A percentile compares a stretch with the other conserved stretches of the same genome.
Conservation (phyloP, 2,888 invertebrate species). For the Drosophila nigricruria region DNA sequence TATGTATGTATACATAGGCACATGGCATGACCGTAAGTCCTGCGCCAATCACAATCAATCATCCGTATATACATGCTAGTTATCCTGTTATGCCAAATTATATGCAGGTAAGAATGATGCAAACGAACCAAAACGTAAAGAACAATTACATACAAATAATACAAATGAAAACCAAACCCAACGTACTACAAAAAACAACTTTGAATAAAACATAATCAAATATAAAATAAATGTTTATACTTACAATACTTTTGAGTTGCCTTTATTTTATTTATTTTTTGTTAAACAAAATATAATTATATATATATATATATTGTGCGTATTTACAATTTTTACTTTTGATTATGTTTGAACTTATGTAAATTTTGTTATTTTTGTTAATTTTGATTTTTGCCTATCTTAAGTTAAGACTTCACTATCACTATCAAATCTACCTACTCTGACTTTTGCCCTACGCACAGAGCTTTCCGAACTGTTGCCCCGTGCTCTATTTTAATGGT, state of each 20-base stretch:
- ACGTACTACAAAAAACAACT: constrained; percentile 43
- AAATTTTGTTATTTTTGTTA: background rate
- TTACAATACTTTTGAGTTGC: constrained; percentile 57
- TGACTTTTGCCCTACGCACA: constrained; percentile 31
- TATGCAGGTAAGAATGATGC: constrained; percentile 85
- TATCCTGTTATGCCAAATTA: constrained; percentile 86
- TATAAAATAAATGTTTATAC: constrained; percentile 60
- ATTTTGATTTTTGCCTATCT: constrained; percentile 18
- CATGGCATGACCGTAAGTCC: constrained; percentile 86
- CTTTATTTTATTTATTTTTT: constrained; percentile 42
- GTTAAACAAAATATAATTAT: too few relatives aligned
- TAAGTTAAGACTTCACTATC: constrained; percentile 47
- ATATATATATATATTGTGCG: constrained; percentile 6
- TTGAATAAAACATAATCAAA: constrained; percentile 56
- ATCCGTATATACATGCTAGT: constrained; percentile 86
- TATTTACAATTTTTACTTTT: constrained; percentile 24
- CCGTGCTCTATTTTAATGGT: constrained; percentile 24
- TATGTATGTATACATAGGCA: constrained; percentile 81
- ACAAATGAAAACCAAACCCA: constrained; percentile 26
- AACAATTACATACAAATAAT: constrained; percentile 22
- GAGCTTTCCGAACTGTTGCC: constrained; percentile 30
- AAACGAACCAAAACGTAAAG: constrained; percentile 37
- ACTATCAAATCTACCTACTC: constrained; percentile 41
- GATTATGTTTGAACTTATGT: constrained; percentile 28
- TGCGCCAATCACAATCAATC: constrained; percentile 86